Percentiles rank a stretch among this genome's conserved stretches.
Evolutionary conservation across 2,888 invertebrate species (phyloP).

Genomic region (Volucella bombylans): DNA sequence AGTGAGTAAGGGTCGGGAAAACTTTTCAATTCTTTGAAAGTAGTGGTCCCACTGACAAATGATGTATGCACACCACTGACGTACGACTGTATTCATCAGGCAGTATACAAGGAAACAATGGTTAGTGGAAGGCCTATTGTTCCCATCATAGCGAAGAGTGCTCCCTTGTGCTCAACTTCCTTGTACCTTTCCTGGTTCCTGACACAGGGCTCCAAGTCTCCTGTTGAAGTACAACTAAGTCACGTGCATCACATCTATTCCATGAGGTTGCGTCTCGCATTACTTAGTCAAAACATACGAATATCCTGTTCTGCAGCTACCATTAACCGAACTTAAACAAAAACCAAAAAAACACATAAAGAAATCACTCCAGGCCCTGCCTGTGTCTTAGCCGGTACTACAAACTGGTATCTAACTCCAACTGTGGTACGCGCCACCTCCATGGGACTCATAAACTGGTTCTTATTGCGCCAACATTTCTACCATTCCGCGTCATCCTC

Average conservation of each 20-base stretch:
- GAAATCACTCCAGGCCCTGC: conserved; percentile 7
- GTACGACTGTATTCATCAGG: no score
- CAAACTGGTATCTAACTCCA: neutral
- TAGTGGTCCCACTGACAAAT: no score
- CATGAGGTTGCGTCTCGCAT: conserved; percentile 19
- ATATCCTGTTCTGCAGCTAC: conserved; percentile 46
- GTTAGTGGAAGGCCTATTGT: no score
- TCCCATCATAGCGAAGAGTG: no score
- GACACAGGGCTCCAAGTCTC: neutral
- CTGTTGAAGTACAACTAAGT: conserved; percentile 36
- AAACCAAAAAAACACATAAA: neutral
- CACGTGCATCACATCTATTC: conserved; percentile 47
- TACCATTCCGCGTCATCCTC: neutral
- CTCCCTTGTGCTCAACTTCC: no score
- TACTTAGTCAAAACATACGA: conserved; percentile 17
- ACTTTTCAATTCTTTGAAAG: no score
- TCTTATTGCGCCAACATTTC: conserved; percentile 49
- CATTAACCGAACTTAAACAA: conserved; percentile 2
- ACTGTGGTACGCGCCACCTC: conserved; percentile 2
- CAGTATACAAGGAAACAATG: no score
- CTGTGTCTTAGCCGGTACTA: neutral
- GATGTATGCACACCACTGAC: no score
- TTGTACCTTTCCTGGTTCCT: no score
- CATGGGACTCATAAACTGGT: conserved; percentile 66
- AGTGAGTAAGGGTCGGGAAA: no score